These are phyloP conservation scores for Oxyruncus cristatus DNA, from an alignment of 2,113 vertebrate species.

Conservation along the genomic window DNA sequence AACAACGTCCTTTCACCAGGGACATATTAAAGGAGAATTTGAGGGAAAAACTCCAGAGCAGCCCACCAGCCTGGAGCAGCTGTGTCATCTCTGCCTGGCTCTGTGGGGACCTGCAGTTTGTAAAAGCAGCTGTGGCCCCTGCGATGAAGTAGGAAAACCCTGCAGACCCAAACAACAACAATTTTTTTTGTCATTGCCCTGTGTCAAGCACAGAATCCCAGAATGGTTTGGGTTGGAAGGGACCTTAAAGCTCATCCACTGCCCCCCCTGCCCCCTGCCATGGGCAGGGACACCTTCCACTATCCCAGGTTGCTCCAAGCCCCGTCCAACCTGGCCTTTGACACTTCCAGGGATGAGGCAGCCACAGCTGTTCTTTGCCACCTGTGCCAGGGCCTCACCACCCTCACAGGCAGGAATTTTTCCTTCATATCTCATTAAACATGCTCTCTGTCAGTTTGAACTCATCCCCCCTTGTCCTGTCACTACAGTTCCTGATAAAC, in stretches of 20 bases:
- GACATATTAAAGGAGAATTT: not conserved
- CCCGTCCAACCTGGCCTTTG: not conserved
- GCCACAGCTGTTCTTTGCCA: not conserved
- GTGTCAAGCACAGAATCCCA: not conserved
- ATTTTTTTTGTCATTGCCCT: not conserved
- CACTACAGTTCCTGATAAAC: fast-evolving
- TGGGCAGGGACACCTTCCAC: not conserved
- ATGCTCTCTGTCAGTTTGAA: too few relatives aligned
- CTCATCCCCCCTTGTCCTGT: too few relatives aligned
- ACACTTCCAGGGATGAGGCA: not conserved
- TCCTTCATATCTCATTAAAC: not conserved
- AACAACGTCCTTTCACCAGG: not conserved
- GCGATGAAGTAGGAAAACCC: not conserved
- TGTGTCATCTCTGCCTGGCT: not conserved
- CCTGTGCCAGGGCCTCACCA: not conserved
- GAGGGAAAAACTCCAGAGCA: not conserved
- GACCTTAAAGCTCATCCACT: fast-evolving
- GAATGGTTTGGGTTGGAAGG: not conserved
- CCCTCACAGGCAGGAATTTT: not conserved
- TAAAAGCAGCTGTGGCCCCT: not conserved
- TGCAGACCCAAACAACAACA: not conserved
- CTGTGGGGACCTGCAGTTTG: not conserved
- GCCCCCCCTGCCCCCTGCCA: not conserved
- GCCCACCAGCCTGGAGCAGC: not conserved
- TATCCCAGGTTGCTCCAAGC: not conserved